Base-by-base conservation (phyloP, 2,113 vertebrate species). In the Dicentrarchus labrax region DNA sequence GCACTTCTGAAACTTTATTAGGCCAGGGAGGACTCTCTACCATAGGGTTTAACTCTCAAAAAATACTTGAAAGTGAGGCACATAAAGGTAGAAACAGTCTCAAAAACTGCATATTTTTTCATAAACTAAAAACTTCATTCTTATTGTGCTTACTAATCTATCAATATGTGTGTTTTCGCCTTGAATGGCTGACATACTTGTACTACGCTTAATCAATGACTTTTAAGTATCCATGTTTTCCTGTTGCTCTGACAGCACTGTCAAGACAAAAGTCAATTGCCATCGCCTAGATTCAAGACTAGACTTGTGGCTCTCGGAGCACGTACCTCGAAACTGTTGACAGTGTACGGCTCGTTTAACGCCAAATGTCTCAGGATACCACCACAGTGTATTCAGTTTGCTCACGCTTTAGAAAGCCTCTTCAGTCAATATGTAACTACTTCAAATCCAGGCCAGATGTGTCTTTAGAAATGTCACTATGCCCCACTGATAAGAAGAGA, bases 391-490 rank as follows among this genome's bases (percentile, higher is more conserved):
- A 59, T 75, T 84, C 43, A 59, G 86, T 88, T 90, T 82, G 45
- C 53, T 64, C 15, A 38, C 1, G 66, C 84, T 88, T 88, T 65
- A 67, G 51, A 87, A 84, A 91, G 69, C 15, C 8, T 48, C 80
- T 81, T 89, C 86, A 88, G 88, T 91, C 88, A 91, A 89, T 85
- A 88, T 73, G 84, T 86, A 85, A 75, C 84, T 75, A 75, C 88
- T 91, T 88, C 62, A 91, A 91, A 94, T 85, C 88, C 82, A 78
- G 80, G 67, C 88, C 94, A 93, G 90, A 93, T 94, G 93, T 89
- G 90, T 82, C 90, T 92, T 91, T 93, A 86, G 86, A 93, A 92
- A 91, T 83, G 86, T 80, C 83, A 86, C 84, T 61, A 57, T 77
- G 88, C 56, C 64, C 67, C 21, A 60, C 73, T 82, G 84, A 87